Conservation (phyloP, 92 coral and sea anemone species). For the Porites evermanni region DNA sequence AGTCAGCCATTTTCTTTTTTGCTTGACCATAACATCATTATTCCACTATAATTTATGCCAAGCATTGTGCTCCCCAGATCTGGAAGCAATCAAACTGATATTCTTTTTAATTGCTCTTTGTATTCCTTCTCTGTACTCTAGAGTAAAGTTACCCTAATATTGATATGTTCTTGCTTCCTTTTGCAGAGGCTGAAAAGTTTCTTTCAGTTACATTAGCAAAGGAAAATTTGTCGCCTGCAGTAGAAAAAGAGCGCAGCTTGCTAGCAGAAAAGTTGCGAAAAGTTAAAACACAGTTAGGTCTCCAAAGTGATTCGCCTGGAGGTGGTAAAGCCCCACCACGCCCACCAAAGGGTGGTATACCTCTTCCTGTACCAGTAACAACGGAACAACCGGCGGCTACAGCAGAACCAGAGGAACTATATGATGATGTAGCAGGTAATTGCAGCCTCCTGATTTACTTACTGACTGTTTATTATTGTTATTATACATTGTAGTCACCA, state of each 20-base stretch:
- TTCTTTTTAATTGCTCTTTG: no score
- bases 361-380: constrained; percentile 14
- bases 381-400: constrained; percentile 11
- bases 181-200: constrained; percentile 83
- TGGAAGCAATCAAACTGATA: no score
- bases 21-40: no score
- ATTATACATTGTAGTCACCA: no score
- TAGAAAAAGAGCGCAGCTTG: constrained; percentile 73
- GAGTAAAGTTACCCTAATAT: no score
- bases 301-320: neutral
- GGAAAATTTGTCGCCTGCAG: constrained; percentile 70
- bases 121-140: no score
- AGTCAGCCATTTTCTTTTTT: no score
- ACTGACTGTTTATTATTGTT: neutral
- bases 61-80: no score
- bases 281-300: constrained; percentile 46
- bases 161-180: neutral
- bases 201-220: constrained; percentile 72
- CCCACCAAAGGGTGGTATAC: constrained; percentile 29
- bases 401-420: constrained; percentile 45
- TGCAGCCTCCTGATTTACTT: neutral
- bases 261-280: constrained; percentile 63
- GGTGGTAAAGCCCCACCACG: constrained; percentile 38
- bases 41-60: no score
- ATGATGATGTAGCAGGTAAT: constrained; percentile 68